Conservation (phyloP, 2,113 vertebrate genomes). For the Columbina picui region DNA sequence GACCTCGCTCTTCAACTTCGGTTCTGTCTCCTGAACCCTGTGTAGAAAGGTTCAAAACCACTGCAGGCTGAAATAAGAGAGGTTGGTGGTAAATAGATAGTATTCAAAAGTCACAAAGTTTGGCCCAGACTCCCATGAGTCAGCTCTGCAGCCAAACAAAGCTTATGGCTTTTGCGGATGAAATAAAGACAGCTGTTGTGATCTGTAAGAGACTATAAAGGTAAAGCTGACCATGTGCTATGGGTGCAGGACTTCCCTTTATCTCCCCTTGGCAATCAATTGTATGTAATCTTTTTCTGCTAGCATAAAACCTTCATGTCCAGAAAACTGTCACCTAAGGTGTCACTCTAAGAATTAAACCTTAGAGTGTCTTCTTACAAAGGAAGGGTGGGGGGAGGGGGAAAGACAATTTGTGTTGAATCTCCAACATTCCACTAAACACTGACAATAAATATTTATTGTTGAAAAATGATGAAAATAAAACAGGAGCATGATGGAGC, state of each 20-base stretch:
- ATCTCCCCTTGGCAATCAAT: background rate
- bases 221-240: accelerated
- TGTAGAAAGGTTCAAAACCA: background rate
- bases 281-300: background rate
- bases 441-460: background rate
- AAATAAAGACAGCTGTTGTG: background rate
- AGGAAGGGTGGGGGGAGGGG: background rate
- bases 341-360: background rate
- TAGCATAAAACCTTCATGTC: background rate
- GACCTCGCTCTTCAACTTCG: background rate
- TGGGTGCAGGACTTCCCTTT: background rate
- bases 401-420: background rate
- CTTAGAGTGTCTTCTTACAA: background rate
- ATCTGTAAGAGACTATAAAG: background rate
- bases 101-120: background rate
- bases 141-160: background rate
- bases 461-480: background rate
- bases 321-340: background rate
- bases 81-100: background rate
- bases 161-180: background rate
- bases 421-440: background rate
- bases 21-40: background rate
- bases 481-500: background rate
- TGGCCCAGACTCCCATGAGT: background rate
- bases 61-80: background rate